Evolutionary conservation across 1,140 invertebrate species (phyloP).

Genomic region (Pseudomyrmex cubaensis): DNA sequence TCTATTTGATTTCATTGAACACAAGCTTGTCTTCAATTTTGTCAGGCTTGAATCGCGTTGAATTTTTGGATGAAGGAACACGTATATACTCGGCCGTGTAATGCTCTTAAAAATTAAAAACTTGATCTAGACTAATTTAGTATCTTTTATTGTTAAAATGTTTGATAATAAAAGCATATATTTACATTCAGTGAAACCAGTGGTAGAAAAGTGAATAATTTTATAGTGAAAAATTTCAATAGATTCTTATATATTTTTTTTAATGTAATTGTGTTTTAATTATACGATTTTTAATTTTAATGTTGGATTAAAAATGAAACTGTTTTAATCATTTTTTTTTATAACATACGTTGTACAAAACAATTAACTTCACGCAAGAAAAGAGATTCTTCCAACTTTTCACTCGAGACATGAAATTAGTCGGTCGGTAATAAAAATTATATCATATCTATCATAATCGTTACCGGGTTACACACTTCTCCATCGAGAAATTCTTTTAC

Average conservation of each 20-base stretch:
- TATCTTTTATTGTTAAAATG: not conserved
- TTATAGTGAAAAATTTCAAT: not conserved
- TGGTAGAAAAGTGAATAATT: not conserved
- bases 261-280: not conserved
- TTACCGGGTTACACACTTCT: conserved; percentile 26
- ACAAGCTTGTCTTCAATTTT: conserved; percentile 1
- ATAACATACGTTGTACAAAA: not conserved
- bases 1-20: not conserved
- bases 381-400: not conserved
- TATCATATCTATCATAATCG: conserved; percentile 27
- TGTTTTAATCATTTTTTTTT: not conserved
- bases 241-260: not conserved
- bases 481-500: not conserved
- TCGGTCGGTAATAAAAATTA: conserved; percentile 31
- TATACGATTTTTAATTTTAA: not conserved
- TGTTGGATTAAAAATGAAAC: not conserved
- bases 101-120: not conserved
- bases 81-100: not conserved
- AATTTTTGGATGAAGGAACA: not conserved
- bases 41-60: not conserved
- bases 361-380: not conserved
- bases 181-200: not conserved
- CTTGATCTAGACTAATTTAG: not conserved
- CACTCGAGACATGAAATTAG: not conserved
- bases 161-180: not conserved